A percentile compares a stretch with the other conserved stretches of the same genome.
Conservation (phyloP, 2,113 vertebrate species). For the Pituophis catenifer region DNA sequence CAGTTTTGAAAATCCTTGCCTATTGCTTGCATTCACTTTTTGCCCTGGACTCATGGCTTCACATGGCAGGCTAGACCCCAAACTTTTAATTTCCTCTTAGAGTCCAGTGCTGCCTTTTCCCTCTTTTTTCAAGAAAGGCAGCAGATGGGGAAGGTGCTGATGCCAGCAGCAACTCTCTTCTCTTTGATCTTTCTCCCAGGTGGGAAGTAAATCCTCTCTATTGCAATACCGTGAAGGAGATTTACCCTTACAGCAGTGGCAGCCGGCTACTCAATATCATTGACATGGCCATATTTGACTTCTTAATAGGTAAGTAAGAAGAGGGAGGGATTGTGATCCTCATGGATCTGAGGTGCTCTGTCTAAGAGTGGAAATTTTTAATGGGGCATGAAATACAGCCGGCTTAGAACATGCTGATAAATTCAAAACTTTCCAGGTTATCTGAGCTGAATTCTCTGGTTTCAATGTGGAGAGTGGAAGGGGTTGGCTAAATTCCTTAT, state of each 20-base stretch:
- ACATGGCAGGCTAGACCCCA: neutral
- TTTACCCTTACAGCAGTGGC: constrained; percentile 85
- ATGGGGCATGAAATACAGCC: neutral
- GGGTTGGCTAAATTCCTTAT: neutral
- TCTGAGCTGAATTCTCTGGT: neutral
- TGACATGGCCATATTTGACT: constrained; percentile 98
- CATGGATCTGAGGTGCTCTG: neutral
- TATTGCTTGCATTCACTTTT: neutral
- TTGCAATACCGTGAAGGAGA: constrained; percentile 83
- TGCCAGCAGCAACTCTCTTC: constrained; percentile 9
- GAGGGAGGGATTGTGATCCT: rapidly evolving
- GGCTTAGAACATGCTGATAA: neutral
- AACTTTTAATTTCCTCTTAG: neutral
- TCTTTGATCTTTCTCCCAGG: constrained; percentile 64
- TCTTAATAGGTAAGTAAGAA: constrained; percentile 79
- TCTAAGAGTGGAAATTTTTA: neutral
- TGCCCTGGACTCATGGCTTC: neutral
- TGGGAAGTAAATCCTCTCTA: constrained; percentile 93
- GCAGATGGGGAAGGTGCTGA: rapidly evolving
- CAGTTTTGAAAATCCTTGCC: neutral
- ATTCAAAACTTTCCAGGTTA: neutral
- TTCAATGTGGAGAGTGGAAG: neutral
- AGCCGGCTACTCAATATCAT: constrained; percentile 89
- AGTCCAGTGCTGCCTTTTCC: neutral
- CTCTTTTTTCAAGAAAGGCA: neutral